Evolutionary conservation across 2,888 invertebrate genomes (phyloP).

Genomic region (Rhimphoctona megacephalus): DNA sequence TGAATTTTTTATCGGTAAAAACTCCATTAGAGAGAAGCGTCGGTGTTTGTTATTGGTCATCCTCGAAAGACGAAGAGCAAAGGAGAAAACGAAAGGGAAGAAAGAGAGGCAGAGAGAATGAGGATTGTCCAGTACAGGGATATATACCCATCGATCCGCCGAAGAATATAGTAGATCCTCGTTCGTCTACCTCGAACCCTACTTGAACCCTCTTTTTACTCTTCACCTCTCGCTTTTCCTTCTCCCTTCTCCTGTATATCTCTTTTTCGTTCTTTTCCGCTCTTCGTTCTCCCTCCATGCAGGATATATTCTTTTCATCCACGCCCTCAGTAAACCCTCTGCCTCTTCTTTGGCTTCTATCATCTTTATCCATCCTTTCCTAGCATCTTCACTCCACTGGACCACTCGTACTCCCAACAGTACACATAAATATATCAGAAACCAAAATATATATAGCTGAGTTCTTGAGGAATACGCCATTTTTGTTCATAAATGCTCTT

Average conservation of each 20-base stretch:
- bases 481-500: neutral
- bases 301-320: conserved; percentile 60
- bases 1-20: conserved; percentile 85
- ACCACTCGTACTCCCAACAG: conserved; percentile 6
- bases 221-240: conserved; percentile 59
- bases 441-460: neutral
- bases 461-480: neutral
- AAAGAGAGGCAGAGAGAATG: conserved; percentile 36
- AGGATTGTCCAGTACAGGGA: conserved; percentile 80
- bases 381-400: conserved; percentile 13
- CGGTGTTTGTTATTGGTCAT: conserved; percentile 85
- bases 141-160: conserved; percentile 80
- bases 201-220: conserved; percentile 71
- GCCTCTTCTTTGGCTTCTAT: conserved; percentile 50
- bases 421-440: conserved; percentile 7
- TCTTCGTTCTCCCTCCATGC: conserved; percentile 43
- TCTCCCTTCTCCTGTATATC: conserved; percentile 67
- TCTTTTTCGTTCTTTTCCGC: conserved; percentile 55
- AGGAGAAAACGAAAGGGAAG: conserved; percentile 37
- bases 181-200: conserved; percentile 62
- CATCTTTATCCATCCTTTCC: conserved; percentile 42
- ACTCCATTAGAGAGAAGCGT: conserved; percentile 83
- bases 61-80: conserved; percentile 76
- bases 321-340: conserved; percentile 51
- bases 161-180: conserved; percentile 79